Evolutionary conservation across 2,888 invertebrate species (phyloP), one percentile per base, ranked within the genome.

Genomic region (Xanthia togata): DNA sequence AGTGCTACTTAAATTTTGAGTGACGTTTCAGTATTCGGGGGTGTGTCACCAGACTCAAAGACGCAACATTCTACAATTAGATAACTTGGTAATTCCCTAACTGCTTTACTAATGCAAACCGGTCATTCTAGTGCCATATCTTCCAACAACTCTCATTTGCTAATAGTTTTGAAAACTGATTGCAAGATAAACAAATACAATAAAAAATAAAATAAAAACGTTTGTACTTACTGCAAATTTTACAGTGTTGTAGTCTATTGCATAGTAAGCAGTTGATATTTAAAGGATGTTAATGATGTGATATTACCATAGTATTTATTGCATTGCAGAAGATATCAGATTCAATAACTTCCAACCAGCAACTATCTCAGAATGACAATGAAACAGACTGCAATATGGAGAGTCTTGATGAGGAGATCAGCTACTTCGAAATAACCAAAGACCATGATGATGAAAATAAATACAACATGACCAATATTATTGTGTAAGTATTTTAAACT

Each of bases 371-470:
- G 6, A 70, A 76, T 68, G 79, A 77, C 4, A 79, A 72, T 38
- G 78, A 83, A 65, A 77, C 38, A 0, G 85, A 87, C 23, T 79
- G 84, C 44, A 85, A 78, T 26, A 84, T 86, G 78, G 89, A 85
- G 9, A 86, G 81, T 63, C 76, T 89, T 26, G 90, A 90, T 31
- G 91, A 91, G 47, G 90, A 90, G 4, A 83, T 89, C 35, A 87
- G 88, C 70, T 90, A 89, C 71, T 90, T 90, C 31, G 90, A 90
- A 68, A 78, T 90, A 57, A 71, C 88, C 2, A 78, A 79, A 65
- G 73, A 67, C 47, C 79, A 71, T 41, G 79, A 79, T 47, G 81
- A 75, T 72, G 79, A 79, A 5, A 64, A 38, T 50, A 77, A 82
- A 75, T 81, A 79, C 75, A 60, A 17, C 55, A 64, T 82, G 63